Evolutionary conservation across 2,888 invertebrate genomes (phyloP), one percentile per base, ranked within the genome.

Genomic region (Thyatira batis): DNA sequence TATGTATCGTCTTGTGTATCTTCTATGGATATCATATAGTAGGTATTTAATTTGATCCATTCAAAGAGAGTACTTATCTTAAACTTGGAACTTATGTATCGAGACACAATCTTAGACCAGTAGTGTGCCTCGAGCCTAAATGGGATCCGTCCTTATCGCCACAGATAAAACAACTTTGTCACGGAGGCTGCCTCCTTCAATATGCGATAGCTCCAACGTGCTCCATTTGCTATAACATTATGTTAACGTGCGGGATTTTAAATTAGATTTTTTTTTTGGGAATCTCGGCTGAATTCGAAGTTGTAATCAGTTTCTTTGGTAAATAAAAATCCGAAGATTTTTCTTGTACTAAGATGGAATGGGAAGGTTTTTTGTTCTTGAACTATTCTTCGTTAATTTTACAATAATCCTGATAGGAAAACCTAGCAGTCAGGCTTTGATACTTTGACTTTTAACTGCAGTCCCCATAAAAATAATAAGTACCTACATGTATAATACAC

Each of bases 111-210:
- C n/a, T n/a, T n/a, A n/a, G n/a, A 33, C 13, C 33, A 8, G 39
- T 39, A 39, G 39, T 39, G 17, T 39, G 39, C 6, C 8, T 39
- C 8, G 17, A n/a, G 39, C 39, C 17, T 17, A 39, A 78, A 80
- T 74, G 57, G 66, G 59, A 69, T 67, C 67, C 72, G 68, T 65
- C 69, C 78, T 84, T 84, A 84, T 84, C 84, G 75, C 65, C 69
- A 58, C 81, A 81, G 89, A 87, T 89, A 87, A 87, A 86, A 84
- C 84, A 85, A 87, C 87, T 87, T 87, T 84, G 88, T 87, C 83
- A 83, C 76, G 69, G 76, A 71, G 71, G 69, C 76, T 73, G 77
- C 79, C 76, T 80, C 73, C 71, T 79, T 73, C 82, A 82, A 82
- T 84, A 84, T 80, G 69, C 77, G 78, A 77, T 67, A 73, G 82